phyloP scores from a whole-genome alignment of 2,888 invertebrate species.

The Blomia tropicalis region DNA sequence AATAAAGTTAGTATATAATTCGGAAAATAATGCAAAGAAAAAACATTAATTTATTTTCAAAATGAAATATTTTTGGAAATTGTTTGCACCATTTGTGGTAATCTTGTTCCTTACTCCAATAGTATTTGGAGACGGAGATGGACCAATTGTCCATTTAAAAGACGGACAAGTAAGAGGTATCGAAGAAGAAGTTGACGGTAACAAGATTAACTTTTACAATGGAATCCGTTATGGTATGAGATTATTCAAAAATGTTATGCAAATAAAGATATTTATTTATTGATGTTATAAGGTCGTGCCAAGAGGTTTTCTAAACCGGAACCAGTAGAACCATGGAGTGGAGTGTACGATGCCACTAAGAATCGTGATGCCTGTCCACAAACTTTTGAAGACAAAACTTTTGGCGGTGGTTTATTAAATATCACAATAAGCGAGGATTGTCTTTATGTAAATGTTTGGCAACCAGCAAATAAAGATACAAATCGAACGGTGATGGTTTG shows the following conservation, averaged over 20 bases:
- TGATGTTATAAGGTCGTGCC: background rate
- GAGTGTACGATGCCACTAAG: constrained; percentile 5
- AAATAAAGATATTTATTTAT: background rate
- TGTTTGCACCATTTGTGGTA: no score
- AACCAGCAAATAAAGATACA: constrained; percentile 29
- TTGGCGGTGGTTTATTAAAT: background rate
- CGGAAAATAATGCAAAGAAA: no score
- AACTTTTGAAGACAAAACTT: background rate
- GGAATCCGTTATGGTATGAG: background rate
- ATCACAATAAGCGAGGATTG: background rate
- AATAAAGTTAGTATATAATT: no score
- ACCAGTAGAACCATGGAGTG: background rate
- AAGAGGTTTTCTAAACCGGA: background rate
- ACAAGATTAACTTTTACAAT: background rate
- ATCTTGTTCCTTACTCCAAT: no score
- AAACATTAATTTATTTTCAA: no score
- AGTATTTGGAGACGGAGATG: no score
- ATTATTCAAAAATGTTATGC: no score
- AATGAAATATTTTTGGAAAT: no score
- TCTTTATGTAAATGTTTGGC: background rate
- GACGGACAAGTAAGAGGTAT: background rate
- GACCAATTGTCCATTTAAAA: background rate
- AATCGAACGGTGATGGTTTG: constrained; percentile 34
- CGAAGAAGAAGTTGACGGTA: background rate
- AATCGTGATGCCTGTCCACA: background rate